Base-by-base conservation (phyloP, 2,113 vertebrate genomes). In the Oenanthe oenanthe region DNA sequence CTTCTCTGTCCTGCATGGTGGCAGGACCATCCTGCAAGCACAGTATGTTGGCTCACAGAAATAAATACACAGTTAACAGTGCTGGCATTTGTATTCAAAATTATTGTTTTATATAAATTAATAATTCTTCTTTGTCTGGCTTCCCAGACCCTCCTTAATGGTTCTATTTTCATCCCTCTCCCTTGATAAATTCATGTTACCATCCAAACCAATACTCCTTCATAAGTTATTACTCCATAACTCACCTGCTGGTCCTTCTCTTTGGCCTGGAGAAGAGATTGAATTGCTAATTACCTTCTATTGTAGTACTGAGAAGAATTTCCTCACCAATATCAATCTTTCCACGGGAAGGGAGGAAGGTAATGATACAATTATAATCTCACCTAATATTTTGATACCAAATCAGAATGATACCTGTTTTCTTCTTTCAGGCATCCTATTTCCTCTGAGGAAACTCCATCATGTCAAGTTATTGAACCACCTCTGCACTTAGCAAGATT, bases 251-350 rank as follows among this genome's bases (percentile, higher is more conserved):
- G 67, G 89, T 81, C 66, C 28, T 83, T 89, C 91, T 87, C 75
- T 65, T 89, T 50, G 34, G 28, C 91, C 61, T 87, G 71, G 48
- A 94, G 91, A 91, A 85, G 63, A 87, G 70, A 83, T 76, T 88
- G 86, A 62, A 89, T 89, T 92, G 53, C 48, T 96, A 95, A 92
- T 95, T 91, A 68, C 51, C 24, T 80, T 75, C 43, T 79, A 24
- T 13, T 43, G 47, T 38, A 51, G 38, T 76, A 42, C 83, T 83
- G 74, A 48, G 78, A 94, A 91, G 75, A 47, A 83, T 78, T 80
- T 90, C 34, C 57, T 84, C 57, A 62, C 32, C 51, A 66, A 24
- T 51, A 83, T 92, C 76, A 88, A 56, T 95, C 63, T 60, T 77
- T 67, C 38, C 11, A 9, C 8, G 2, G 40, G 47, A 88, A 92